Evolutionary conservation across 2,888 invertebrate species (phyloP).

Genomic region (Melangyna quadrimaculata): DNA sequence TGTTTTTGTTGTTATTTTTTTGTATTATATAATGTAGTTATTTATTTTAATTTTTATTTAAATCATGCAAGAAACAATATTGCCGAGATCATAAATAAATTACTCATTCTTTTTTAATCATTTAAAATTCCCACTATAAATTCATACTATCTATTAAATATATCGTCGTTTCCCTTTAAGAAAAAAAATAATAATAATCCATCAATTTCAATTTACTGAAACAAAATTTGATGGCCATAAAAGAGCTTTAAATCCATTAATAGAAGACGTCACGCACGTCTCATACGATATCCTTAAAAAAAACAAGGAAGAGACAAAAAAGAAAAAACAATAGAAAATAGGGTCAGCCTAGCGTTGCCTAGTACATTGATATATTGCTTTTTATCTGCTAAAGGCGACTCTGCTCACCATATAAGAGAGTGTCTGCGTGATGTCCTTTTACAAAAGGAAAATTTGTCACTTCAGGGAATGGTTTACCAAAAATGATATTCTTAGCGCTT

Average conservation of each 20-base stretch:
- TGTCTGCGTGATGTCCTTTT: constrained; percentile 31
- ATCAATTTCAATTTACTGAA: constrained; percentile 64
- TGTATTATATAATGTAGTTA: too few species aligned
- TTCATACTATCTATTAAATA: not conserved
- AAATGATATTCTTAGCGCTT: constrained; percentile 49
- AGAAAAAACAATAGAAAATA: constrained; percentile 13
- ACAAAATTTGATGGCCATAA: constrained; percentile 63
- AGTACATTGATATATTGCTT: constrained; percentile 63
- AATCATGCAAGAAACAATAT: too few species aligned
- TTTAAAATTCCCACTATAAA: not conserved
- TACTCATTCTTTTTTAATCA: too few species aligned
- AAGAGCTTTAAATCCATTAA: constrained; percentile 66
- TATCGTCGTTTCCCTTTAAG: not conserved
- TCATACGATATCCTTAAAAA: constrained; percentile 16
- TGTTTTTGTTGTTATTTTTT: too few species aligned
- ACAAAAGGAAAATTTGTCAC: constrained; percentile 19
- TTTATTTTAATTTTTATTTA: too few species aligned
- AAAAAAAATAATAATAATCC: constrained; percentile 19
- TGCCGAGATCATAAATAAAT: too few species aligned
- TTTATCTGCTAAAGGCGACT: constrained; percentile 17
- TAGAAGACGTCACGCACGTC: constrained; percentile 50
- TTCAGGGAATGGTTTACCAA: constrained; percentile 22
- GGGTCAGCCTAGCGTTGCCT: constrained; percentile 52
- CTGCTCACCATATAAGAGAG: not conserved
- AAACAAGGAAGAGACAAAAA: constrained; percentile 2